These are phyloP conservation scores for Prenolepis imparis DNA, from an alignment of 2,888 invertebrate genomes.

Conservation along the genomic window DNA sequence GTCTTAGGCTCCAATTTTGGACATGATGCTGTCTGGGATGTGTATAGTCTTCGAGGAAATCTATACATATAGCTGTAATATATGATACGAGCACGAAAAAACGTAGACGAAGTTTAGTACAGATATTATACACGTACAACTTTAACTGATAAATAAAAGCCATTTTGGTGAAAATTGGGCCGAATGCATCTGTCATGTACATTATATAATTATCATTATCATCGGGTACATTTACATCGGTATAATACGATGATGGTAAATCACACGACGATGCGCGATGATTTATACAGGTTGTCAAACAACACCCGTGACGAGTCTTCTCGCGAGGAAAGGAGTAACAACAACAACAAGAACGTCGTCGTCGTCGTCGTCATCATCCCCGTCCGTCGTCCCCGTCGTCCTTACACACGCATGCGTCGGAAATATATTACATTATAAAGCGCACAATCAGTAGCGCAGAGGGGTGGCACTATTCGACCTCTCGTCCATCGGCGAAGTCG, in stretches of 20 bases:
- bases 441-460: constrained; percentile 3
- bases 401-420: constrained; percentile 74
- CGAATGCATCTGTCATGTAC: constrained; percentile 8
- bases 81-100: constrained; percentile 12
- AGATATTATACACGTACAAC: constrained; percentile 9
- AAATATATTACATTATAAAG: constrained; percentile 80
- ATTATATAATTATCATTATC: constrained; percentile 4
- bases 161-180: not conserved
- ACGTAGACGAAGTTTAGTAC: constrained; percentile 16
- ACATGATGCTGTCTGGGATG: too few species aligned
- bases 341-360: not conserved
- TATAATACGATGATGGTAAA: constrained; percentile 11
- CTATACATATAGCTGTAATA: constrained; percentile 30
- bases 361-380: constrained; percentile 39
- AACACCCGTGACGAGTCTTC: not conserved
- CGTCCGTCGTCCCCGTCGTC: constrained; percentile 50
- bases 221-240: not conserved
- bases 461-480: constrained; percentile 9
- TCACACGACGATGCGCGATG: not conserved
- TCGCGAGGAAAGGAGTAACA: not conserved
- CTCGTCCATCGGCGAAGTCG: not conserved
- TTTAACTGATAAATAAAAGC: constrained; percentile 47
- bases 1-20: too few species aligned
- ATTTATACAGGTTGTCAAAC: constrained; percentile 2
- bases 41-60: constrained; percentile 25